Base-by-base conservation (phyloP, 2,113 vertebrate species). In the Pterophyllum scalare region DNA sequence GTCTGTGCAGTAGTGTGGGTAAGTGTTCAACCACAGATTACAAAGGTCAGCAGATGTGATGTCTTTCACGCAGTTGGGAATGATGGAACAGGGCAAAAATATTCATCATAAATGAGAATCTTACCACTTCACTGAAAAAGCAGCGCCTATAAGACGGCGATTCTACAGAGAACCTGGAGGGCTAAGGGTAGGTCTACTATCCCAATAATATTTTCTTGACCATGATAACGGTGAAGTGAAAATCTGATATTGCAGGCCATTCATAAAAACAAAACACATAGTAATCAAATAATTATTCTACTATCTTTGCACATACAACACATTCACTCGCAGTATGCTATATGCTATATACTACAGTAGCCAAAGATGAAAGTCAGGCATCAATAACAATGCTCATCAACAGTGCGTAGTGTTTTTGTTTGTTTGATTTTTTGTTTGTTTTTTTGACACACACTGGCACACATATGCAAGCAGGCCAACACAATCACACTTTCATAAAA, bases 401-500 rank as follows among this genome's bases (percentile, higher is more conserved):
- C 82, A 86, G 67, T 79, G 38, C 62, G 64, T 72, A 13, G 65
- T 52, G 43, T 43, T 7, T 38, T 38, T 38, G 8, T 38, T 38
- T 0, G 0, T 7, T n/a, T 1, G 33, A 33, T 33, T 33, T 33
- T 33, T 33, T 33, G 3, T 20, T 70, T 52, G 15, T 19, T 20
- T 70, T 49, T 70, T 28, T 70, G 65, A 70, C 33, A 82, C 70
- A 81, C 75, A 78, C 20, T 54, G 52, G 64, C 88, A 84, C 38
- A 87, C 85, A 84, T 20, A 61, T 22, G 17, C 61, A 65, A 78
- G 38, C 28, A 1, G 74, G 72, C 56, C 20, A 64, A 58, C 59
- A 76, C 83, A 59, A 58, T 83, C 87, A 81, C 86, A 87, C 75
- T 22, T 62, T 76, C 74, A 83, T 67, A 75, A 28, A 52, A 77